These are phyloP conservation scores for Callipepla squamata DNA, from an alignment of 2,113 vertebrate species.

Conservation along the genomic window DNA sequence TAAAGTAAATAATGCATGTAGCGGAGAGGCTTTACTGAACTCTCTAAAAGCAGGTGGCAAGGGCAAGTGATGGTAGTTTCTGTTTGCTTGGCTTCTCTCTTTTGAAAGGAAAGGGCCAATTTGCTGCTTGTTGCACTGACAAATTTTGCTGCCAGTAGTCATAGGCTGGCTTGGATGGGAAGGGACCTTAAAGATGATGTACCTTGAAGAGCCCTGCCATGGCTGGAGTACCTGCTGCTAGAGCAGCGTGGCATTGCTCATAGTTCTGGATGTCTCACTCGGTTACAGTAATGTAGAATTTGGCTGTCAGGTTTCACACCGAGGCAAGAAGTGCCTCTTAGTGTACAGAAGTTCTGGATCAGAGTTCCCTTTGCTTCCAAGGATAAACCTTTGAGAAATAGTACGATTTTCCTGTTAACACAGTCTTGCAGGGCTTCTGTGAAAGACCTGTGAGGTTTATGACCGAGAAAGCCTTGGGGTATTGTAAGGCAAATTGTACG, in stretches of 20 bases:
- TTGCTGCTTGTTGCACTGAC: neutral
- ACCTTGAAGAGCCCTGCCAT: neutral
- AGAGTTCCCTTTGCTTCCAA: neutral
- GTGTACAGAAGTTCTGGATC: accelerated
- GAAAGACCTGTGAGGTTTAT: neutral
- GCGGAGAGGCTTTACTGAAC: neutral
- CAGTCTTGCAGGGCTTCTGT: neutral
- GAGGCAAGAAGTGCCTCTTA: neutral
- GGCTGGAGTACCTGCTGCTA: neutral
- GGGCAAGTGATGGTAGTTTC: neutral
- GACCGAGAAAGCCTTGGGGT: neutral
- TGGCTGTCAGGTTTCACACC: neutral
- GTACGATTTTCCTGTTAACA: neutral
- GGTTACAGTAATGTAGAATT: accelerated
- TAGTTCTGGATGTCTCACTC: neutral
- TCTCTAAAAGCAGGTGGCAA: slow-evolving; percentile 1
- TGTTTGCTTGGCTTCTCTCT: neutral
- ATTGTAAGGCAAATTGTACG: neutral
- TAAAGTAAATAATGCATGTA: slow-evolving; percentile 44
- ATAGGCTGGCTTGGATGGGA: neutral
- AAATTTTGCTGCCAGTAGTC: neutral
- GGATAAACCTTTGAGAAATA: accelerated
- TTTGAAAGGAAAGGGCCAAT: neutral
- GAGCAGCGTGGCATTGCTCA: neutral
- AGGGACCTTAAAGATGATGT: neutral